Base-by-base conservation (phyloP, 2,113 vertebrate species). In the Sturnira hondurensis region DNA sequence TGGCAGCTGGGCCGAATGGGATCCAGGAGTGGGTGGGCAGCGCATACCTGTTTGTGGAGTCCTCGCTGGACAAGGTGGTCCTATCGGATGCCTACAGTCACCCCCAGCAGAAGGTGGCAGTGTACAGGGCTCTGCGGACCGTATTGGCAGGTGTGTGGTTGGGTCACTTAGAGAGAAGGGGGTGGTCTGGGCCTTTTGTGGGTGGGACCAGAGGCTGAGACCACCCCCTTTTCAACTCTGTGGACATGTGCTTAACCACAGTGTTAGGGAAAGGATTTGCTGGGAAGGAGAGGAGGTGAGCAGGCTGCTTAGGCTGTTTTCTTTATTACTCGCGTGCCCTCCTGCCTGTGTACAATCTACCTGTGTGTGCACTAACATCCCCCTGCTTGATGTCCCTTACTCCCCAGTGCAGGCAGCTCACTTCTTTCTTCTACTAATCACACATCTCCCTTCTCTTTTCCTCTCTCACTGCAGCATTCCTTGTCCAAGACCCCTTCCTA, bases 11-110 rank as follows among this genome's bases (percentile, higher is more conserved):
- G 98, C 98, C 98, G 63, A 97, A 97, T 91, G 96, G 96, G 94
- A 94, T 97, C 0, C 54, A 97, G 50, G 97, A 98, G 1, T 99
- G 99, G 99, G 98, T 99, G 4, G 99, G 99, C 95, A 99, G 99
- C 0, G 99, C 98, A 0, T 99, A 99, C 47, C 98, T 99, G 85
- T 99, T 99, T 97, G 98, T 99, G 96, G 98, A 98, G 81, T 99
- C 99, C 0, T 98, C 97, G 0, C 98, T 98, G 95, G 98, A 99
- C 41, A 80, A 96, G 17, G 96, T 98, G 38, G 91, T 98, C 88
- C 98, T 99, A 93, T 98, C 99, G 0, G 97, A 98, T 4, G 98
- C 99, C 85, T 99, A 99, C 1, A 99, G 98, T 96, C 98, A 99
- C 74, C 96, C 98, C 16, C 98, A 99, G 94, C 98, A 98, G 97